Base-by-base conservation (phyloP, 1,140 invertebrate species). In the Maconellicoccus hirsutus region DNA sequence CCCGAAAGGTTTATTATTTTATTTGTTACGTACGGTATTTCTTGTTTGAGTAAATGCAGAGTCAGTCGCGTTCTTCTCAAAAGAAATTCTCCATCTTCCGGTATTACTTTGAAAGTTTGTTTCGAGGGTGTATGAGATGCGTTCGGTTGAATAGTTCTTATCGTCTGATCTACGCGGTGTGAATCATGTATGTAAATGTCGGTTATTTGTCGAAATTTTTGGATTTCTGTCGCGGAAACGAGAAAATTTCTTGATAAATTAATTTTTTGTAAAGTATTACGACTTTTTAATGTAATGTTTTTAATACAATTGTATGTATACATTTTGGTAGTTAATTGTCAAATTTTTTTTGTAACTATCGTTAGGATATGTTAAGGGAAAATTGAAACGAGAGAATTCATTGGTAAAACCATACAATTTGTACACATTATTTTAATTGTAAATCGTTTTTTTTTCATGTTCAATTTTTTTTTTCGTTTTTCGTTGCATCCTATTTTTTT, bases 401-500 rank as follows among this genome's bases (percentile, higher is more conserved):
- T 52, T 52, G 42, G n/a, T 14, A 52, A 52, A 52, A 52, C 42
- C 42, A 19, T 52, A 8, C n/a, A 52, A 52, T 19, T 16, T 52
- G 42, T 52, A 52, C 42, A 52, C 42, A 52, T 14, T 8, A 52
- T 52, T 52, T 16, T 52, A 52, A 52, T 52, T 52, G 42, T 52
- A 52, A 52, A 52, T 52, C n/a, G 42, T 52, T 52, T 52, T 52
- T 52, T 52, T 33, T 19, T 3, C 6, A 52, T 52, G 42, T 52
- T 52, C n/a, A 16, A 52, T 52, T 52, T 52, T 52, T 3, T 52
- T 66, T 16, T 66, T 66, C 61, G 22, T 26, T 26, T 66, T 66
- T 66, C 61, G 61, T 66, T 66, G 61, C 61, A 66, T 23, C 61
- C 25, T 66, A 66, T 66, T 61, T 38, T 22, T 61, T 61, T 66